These are phyloP conservation scores for Nesometra sesokonis DNA, from an alignment of 35 echinoderm and acorn worm genomes.

Conservation along the genomic window DNA sequence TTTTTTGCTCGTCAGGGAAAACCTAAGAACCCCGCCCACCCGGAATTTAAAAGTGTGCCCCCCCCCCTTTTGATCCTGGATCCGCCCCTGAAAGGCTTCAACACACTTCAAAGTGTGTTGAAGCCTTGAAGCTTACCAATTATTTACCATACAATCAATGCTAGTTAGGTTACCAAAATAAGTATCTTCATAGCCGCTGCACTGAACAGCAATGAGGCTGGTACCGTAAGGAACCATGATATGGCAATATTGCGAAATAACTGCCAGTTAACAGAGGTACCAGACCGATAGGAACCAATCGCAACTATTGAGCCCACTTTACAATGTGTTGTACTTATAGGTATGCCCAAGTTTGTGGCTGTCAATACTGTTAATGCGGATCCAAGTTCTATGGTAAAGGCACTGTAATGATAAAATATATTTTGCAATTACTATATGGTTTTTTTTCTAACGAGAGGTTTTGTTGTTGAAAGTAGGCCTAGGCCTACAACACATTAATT, in stretches of 20 bases:
- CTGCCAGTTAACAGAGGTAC: conserved; percentile 23
- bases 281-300: conserved; percentile 20
- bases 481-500: too few species aligned
- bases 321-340: conserved; percentile 69
- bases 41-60: too few species aligned
- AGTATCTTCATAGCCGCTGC: conserved; percentile 44
- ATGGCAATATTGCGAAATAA: conserved; percentile 33
- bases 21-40: too few species aligned
- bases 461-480: too few species aligned
- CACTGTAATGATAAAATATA: conserved; percentile 40
- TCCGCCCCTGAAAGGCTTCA: too few species aligned
- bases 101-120: too few species aligned
- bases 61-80: too few species aligned
- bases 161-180: background rate
- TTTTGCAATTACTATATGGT: too few species aligned
- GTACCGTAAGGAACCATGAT: conserved; percentile 51
- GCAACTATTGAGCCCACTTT: conserved; percentile 56
- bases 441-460: too few species aligned
- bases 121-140: too few species aligned
- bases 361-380: conserved; percentile 38
- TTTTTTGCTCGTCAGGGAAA: too few species aligned
- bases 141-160: too few species aligned
- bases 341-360: conserved; percentile 52
- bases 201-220: conserved; percentile 14
- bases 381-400: conserved; percentile 64